Conservation (phyloP, 2,797 vertebrate genomes). For the Cygnus olor region DNA sequence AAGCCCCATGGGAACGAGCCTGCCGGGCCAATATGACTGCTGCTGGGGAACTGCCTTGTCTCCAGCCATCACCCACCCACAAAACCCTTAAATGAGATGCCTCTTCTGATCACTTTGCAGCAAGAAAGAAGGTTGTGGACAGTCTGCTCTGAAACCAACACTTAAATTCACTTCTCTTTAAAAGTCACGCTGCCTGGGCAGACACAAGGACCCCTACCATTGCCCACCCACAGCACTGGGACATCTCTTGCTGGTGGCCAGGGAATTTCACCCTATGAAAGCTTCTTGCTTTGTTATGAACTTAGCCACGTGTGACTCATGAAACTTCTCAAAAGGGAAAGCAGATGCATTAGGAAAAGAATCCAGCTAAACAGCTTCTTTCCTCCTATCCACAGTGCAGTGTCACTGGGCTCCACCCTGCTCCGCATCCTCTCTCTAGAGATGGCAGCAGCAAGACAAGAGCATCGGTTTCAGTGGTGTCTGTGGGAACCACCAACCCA, state of each 20-base stretch:
- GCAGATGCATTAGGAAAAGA: background rate
- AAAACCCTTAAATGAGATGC: background rate
- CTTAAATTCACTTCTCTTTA: background rate
- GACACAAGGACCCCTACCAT: background rate
- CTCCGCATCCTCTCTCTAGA: background rate
- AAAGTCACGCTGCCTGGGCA: conserved; percentile 10
- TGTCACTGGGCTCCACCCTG: too few relatives aligned
- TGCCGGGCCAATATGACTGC: background rate
- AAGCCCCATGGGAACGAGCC: background rate
- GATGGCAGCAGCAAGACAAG: background rate
- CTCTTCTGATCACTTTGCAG: background rate
- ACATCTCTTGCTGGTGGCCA: background rate
- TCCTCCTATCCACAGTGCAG: background rate
- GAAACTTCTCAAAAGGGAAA: background rate
- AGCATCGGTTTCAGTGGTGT: background rate
- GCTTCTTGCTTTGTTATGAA: background rate
- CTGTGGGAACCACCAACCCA: background rate
- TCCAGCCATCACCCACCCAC: background rate
- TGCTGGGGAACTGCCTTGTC: background rate
- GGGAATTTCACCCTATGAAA: background rate
- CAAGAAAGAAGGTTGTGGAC: background rate
- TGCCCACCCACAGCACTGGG: background rate
- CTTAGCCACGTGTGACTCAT: fast-evolving
- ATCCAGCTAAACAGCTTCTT: background rate
- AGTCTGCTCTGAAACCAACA: background rate